Conservation (phyloP, 2,797 vertebrate genomes). For the Coregonus ussuriensis region DNA sequence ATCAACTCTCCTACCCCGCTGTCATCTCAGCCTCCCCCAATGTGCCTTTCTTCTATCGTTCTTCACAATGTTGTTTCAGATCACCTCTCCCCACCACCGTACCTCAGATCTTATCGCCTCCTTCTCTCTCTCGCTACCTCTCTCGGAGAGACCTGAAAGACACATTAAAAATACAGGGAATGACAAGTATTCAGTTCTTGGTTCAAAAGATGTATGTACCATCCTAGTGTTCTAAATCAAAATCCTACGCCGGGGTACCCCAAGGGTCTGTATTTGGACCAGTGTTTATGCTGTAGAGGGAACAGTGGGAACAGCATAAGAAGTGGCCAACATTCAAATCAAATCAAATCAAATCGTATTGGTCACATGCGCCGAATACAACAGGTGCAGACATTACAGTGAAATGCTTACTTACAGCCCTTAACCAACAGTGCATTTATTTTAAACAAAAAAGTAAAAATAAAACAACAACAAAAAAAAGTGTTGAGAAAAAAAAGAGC, state of each 20-base stretch:
- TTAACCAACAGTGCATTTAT: no score
- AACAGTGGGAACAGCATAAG: not conserved
- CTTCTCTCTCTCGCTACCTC: not conserved
- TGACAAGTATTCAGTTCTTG: not conserved
- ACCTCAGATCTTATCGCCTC: constrained; percentile 12
- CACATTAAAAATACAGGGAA: not conserved
- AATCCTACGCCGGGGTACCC: not conserved
- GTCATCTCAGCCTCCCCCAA: constrained; percentile 47
- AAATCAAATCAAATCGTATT: no score
- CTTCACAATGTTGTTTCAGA: not conserved
- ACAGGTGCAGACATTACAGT: no score
- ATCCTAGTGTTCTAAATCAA: not conserved
- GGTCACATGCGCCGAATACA: no score
- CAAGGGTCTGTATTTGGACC: not conserved
- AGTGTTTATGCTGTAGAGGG: not conserved
- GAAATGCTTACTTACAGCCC: no score
- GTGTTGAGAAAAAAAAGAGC: no score
- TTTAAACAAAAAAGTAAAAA: no score
- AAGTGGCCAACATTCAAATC: not conserved
- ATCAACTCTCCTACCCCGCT: not conserved
- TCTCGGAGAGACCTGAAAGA: not conserved
- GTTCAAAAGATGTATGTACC: not conserved
- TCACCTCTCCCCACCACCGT: constrained; percentile 28
- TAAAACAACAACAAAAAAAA: no score
- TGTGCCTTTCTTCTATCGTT: not conserved